phyloP scores from a whole-genome alignment of 1,140 invertebrate species.

The Homalodisca vitripennis region DNA sequence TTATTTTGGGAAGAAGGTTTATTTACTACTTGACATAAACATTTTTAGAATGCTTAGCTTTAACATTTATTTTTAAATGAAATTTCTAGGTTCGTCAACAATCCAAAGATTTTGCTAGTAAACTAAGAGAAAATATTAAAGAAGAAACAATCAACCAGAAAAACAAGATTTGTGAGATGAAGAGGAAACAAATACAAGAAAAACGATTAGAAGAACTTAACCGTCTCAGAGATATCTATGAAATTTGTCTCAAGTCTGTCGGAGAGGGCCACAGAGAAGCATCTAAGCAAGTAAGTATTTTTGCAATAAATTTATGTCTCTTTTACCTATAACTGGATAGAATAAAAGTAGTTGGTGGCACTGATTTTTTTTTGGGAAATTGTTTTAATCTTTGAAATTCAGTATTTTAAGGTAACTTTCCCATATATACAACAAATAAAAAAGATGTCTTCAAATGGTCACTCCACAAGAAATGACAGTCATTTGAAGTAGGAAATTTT shows the following conservation, averaged over 20 bases:
- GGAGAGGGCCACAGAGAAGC: constrained; percentile 8
- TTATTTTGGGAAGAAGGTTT: neutral
- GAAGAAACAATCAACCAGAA: neutral
- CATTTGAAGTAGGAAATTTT: too few relatives aligned
- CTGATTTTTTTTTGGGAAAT: neutral
- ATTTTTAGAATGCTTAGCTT: neutral
- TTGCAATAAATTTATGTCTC: neutral
- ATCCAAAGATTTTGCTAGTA: constrained; percentile 4
- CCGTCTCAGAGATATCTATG: neutral
- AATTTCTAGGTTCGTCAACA: constrained; percentile 5
- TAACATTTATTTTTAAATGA: neutral
- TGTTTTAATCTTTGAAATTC: too few relatives aligned
- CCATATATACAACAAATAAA: too few relatives aligned
- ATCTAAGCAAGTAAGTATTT: neutral
- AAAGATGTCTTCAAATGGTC: neutral
- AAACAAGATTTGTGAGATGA: neutral
- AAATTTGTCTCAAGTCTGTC: neutral
- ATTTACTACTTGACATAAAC: too few relatives aligned
- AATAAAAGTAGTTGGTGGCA: neutral
- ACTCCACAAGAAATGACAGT: neutral
- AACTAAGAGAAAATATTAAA: neutral
- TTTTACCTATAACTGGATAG: neutral
- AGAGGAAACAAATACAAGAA: constrained; percentile 6
- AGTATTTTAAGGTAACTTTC: too few relatives aligned
- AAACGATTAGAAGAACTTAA: neutral